phyloP scores from a whole-genome alignment of 2,888 invertebrate genomes.

The Andrena trimmerana region DNA sequence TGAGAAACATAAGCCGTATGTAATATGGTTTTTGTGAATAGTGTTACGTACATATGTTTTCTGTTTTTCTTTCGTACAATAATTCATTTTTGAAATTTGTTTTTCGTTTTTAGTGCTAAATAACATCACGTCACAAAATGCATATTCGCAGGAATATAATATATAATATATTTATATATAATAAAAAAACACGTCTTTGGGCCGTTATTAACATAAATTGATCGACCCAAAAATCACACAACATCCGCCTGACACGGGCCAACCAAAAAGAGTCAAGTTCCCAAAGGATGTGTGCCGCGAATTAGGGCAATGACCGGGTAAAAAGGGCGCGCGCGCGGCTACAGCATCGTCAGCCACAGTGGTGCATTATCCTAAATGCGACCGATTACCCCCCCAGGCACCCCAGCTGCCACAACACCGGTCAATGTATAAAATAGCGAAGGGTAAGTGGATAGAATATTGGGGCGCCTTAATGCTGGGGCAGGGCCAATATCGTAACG shows the following conservation, averaged over 20 bases:
- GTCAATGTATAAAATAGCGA: slow-evolving; percentile 74
- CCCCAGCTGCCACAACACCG: slow-evolving; percentile 77
- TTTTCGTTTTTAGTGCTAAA: slow-evolving; percentile 84
- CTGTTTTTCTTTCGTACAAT: slow-evolving; percentile 62
- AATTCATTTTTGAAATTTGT: slow-evolving; percentile 58
- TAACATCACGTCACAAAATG: slow-evolving; percentile 91
- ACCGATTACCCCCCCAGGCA: slow-evolving; percentile 78
- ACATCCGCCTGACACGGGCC: slow-evolving; percentile 81
- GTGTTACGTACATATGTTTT: slow-evolving; percentile 58
- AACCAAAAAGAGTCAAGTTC: slow-evolving; percentile 79
- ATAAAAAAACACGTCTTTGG: slow-evolving; percentile 82
- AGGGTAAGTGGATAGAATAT: slow-evolving; percentile 71
- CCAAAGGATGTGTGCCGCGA: slow-evolving; percentile 79
- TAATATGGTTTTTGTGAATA: slow-evolving; percentile 49
- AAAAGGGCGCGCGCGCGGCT: slow-evolving; percentile 78
- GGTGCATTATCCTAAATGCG: slow-evolving; percentile 84
- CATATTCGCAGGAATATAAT: slow-evolving; percentile 88
- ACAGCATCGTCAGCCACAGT: slow-evolving; percentile 81
- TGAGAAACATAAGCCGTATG: slow-evolving; percentile 70
- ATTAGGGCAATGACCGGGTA: slow-evolving; percentile 81
- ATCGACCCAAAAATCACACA: slow-evolving; percentile 82
- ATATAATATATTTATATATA: slow-evolving; percentile 91
- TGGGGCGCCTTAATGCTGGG: slow-evolving; percentile 76
- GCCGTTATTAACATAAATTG: slow-evolving; percentile 81
- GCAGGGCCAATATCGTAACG: slow-evolving; percentile 82